These are phyloP conservation scores for Danaus melanippus DNA, from an alignment of 1,140 invertebrate species.

Conservation along the genomic window DNA sequence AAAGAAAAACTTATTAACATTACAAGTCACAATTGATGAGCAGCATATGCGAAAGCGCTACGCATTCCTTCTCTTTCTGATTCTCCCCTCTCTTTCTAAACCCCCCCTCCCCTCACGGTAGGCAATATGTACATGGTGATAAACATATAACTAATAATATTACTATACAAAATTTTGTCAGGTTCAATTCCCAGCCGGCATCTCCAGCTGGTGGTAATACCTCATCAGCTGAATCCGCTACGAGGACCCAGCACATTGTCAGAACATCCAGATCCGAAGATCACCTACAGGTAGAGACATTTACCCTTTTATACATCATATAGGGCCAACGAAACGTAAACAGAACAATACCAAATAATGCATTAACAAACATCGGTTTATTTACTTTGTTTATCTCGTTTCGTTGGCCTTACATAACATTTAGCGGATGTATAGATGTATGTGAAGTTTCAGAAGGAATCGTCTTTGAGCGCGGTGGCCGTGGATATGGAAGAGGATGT, in stretches of 20 bases:
- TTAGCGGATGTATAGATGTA: no score
- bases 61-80: no score
- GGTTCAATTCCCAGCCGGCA: conserved; percentile 84
- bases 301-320: no score
- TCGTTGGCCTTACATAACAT: no score
- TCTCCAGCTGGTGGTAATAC: conserved; percentile 80
- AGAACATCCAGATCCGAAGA: conserved; percentile 89
- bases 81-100: not conserved
- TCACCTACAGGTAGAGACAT: conserved; percentile 78
- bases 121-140: not conserved
- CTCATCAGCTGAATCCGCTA: conserved; percentile 31
- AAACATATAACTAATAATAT: not conserved
- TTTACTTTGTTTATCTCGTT: no score
- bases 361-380: no score
- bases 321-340: no score
- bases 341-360: no score
- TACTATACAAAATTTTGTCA: conserved; percentile 16
- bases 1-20: no score
- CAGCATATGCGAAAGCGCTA: no score
- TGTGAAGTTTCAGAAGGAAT: conserved; percentile 76
- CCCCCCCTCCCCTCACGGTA: not conserved
- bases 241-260: conserved; percentile 68
- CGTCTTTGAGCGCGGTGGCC: conserved; percentile 84
- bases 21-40: no score
- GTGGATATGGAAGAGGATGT: conserved; percentile 95